These are phyloP conservation scores for Napeogenes inachia DNA, from an alignment of 2,888 invertebrate species.

Conservation along the genomic window DNA sequence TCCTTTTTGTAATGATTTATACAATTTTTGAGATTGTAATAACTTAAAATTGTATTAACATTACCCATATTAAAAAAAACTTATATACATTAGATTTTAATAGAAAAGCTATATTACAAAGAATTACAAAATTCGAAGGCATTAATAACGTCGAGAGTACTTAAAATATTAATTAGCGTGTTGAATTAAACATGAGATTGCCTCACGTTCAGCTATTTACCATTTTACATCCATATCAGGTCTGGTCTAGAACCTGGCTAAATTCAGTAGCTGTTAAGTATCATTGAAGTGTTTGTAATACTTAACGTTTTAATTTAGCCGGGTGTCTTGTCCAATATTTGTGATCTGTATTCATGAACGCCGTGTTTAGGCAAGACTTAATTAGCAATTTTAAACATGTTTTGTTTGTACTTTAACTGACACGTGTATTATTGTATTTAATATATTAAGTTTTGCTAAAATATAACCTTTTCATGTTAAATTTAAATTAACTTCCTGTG, in stretches of 20 bases:
- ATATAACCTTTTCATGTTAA: slow-evolving; percentile 15
- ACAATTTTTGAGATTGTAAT: too few species aligned
- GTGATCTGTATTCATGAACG: slow-evolving; percentile 56
- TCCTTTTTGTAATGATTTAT: too few species aligned
- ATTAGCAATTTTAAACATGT: slow-evolving; percentile 64
- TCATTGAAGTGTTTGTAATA: neutral
- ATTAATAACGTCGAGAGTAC: slow-evolving; percentile 15
- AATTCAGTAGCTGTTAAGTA: neutral
- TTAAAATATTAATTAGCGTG: slow-evolving; percentile 40
- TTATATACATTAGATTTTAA: too few species aligned
- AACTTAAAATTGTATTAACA: too few species aligned
- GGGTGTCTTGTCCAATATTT: slow-evolving; percentile 42
- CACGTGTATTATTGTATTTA: slow-evolving; percentile 32
- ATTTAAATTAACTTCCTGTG: neutral
- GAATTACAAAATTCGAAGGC: neutral
- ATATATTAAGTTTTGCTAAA: slow-evolving; percentile 22
- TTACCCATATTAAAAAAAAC: too few species aligned
- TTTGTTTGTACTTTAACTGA: slow-evolving; percentile 49
- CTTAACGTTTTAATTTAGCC: slow-evolving; percentile 27
- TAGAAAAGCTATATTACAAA: too few species aligned
- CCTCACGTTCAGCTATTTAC: slow-evolving; percentile 38
- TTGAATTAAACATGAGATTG: slow-evolving; percentile 43
- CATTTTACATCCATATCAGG: slow-evolving; percentile 25
- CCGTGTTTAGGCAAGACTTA: slow-evolving; percentile 63
- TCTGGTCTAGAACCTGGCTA: slow-evolving; percentile 5